Percentiles rank a stretch among this genome's conserved stretches.
phyloP scores from a whole-genome alignment of 2,113 vertebrate species.

The Micromys minutus region DNA sequence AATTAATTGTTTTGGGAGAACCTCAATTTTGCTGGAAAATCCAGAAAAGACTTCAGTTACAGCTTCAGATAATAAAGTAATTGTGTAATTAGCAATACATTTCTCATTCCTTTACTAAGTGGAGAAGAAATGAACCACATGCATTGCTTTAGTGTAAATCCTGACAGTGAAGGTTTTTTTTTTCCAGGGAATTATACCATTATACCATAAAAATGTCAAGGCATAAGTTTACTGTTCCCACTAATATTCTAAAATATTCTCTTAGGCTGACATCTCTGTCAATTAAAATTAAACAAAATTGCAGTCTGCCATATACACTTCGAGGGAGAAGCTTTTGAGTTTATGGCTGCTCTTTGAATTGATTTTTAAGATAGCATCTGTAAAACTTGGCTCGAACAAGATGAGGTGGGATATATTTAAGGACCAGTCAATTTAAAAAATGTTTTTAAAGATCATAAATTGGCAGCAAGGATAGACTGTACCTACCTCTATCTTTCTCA shows the following conservation, averaged over 20 bases:
- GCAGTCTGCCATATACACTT: conserved; percentile 87
- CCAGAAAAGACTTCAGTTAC: conserved; percentile 82
- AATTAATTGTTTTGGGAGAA: conserved; percentile 73
- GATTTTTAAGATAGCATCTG: conserved; percentile 90
- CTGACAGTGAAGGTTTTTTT: conserved; percentile 81
- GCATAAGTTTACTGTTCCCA: conserved; percentile 88
- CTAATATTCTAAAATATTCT: conserved; percentile 92
- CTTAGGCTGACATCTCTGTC: conserved; percentile 89
- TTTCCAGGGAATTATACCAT: conserved; percentile 86
- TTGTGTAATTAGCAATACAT: conserved; percentile 88
- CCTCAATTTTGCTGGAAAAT: conserved; percentile 75
- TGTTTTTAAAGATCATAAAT: conserved; percentile 87
- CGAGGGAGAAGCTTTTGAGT: conserved; percentile 86
- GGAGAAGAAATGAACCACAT: conserved; percentile 75
- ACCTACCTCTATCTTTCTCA: conserved; percentile 76
- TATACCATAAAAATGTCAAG: conserved; percentile 91
- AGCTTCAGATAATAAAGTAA: conserved; percentile 85
- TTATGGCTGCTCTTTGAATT: conserved; percentile 87
- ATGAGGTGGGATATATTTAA: conserved; percentile 88
- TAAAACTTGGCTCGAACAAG: conserved; percentile 87
- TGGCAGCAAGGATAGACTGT: conserved; percentile 84
- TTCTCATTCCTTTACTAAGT: conserved; percentile 83
- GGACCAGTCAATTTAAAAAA: conserved; percentile 86
- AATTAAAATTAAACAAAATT: conserved; percentile 91
- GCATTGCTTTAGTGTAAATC: conserved; percentile 84